Evolutionary conservation across 2,113 vertebrate species (phyloP).

Genomic region (Myodes glareolus): DNA sequence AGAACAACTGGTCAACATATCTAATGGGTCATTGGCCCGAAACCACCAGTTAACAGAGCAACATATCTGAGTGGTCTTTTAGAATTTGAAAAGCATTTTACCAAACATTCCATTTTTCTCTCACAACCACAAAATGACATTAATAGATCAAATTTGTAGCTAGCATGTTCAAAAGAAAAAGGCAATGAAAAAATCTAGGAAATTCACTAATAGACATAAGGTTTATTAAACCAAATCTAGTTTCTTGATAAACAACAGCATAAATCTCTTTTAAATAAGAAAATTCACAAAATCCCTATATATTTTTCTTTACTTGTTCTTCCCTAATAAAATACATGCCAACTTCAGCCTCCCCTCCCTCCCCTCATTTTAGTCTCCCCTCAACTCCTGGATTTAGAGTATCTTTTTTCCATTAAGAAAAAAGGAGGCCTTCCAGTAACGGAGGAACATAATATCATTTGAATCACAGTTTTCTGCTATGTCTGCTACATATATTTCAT

Average conservation of each 20-base stretch:
- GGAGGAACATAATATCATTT: background rate
- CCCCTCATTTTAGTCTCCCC: background rate
- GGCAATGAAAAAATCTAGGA: background rate
- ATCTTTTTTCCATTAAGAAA: background rate
- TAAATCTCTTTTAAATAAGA: background rate
- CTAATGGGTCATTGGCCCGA: background rate
- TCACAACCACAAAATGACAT: background rate
- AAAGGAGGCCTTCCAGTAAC: background rate
- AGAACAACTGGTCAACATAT: slow-evolving; percentile 4
- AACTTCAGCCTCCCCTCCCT: background rate
- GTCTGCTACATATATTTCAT: background rate
- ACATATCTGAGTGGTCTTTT: background rate
- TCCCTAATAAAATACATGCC: background rate
- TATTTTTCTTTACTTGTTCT: background rate
- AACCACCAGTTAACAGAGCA: slow-evolving; percentile 1
- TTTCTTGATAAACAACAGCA: background rate
- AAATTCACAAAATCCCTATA: background rate
- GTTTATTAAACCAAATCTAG: background rate
- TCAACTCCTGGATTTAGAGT: too few species aligned
- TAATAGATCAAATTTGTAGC: background rate
- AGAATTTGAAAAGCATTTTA: slow-evolving; percentile 27
- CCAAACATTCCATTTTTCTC: background rate
- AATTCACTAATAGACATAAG: background rate
- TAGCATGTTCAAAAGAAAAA: slow-evolving; percentile 16
- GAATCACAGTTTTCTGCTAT: background rate